Conservation (phyloP, 2,113 vertebrate genomes). For the Serilophus lunatus region DNA sequence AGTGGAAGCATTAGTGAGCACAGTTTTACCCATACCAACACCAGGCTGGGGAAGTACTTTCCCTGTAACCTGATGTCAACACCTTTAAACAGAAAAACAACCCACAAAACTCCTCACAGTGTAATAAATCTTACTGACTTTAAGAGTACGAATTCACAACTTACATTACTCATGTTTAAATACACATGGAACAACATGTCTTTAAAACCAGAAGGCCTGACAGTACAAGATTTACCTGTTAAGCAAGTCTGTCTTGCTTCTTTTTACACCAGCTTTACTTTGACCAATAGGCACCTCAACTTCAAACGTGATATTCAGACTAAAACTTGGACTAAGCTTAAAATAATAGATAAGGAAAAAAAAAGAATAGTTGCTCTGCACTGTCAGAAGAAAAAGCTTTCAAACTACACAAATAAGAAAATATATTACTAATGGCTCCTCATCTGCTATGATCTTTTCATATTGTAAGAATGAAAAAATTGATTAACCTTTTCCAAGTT, state of each 20-base stretch:
- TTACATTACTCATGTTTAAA: background rate
- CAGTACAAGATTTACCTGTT: background rate
- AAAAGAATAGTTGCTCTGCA: background rate
- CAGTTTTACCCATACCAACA: background rate
- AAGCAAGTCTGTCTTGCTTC: background rate
- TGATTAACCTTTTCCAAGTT: background rate
- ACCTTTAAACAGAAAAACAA: background rate
- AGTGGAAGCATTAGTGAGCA: slow-evolving; percentile 10
- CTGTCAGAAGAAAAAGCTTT: background rate
- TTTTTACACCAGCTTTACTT: background rate
- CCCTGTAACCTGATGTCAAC: background rate
- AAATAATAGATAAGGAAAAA: background rate
- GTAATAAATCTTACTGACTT: background rate
- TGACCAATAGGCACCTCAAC: background rate
- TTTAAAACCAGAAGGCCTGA: background rate
- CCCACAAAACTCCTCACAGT: background rate
- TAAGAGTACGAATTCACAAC: background rate
- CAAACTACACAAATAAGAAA: background rate
- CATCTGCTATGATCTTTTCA: background rate
- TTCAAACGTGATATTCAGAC: background rate
- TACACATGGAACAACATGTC: background rate
- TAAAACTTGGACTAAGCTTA: background rate
- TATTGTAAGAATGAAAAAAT: background rate
- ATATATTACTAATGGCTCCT: background rate
- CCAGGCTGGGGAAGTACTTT: background rate